Percentiles rank a stretch among this genome's conserved stretches.
phyloP scores from a whole-genome alignment of 2,888 invertebrate genomes.

The Lithophane leautieri region DNA sequence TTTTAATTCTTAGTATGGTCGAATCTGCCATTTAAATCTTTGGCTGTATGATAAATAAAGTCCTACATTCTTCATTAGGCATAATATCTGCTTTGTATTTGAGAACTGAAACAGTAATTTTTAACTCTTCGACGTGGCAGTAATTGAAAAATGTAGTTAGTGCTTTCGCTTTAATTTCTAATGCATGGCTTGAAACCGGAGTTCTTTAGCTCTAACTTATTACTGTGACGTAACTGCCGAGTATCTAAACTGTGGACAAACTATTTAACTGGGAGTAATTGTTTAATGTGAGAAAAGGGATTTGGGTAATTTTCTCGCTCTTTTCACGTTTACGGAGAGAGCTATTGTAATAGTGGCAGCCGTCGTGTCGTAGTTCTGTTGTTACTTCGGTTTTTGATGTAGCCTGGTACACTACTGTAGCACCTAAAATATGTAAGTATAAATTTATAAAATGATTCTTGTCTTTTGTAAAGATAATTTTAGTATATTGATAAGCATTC shows the following conservation, averaged over 20 bases:
- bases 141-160: conserved; percentile 78
- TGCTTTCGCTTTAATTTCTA: conserved; percentile 75
- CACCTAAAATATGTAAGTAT: neutral
- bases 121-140: conserved; percentile 68
- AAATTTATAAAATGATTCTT: neutral
- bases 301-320: conserved; percentile 3
- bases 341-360: conserved; percentile 11
- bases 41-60: neutral
- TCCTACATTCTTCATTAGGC: neutral
- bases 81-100: neutral
- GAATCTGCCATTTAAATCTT: neutral
- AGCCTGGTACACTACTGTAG: neutral
- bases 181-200: conserved; percentile 65
- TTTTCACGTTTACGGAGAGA: conserved; percentile 6
- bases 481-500: neutral
- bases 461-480: neutral
- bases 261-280: conserved; percentile 36
- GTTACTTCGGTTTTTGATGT: neutral
- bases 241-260: conserved; percentile 42
- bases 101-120: conserved; percentile 36
- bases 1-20: neutral
- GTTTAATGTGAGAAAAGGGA: conserved; percentile 29
- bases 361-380: neutral
- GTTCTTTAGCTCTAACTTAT: conserved; percentile 55
- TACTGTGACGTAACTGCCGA: conserved; percentile 21